A percentile compares a stretch with the other conserved stretches of the same genome.
Evolutionary conservation across 2,888 invertebrate genomes (phyloP).

Genomic region (Neoitamus cyanurus): DNA sequence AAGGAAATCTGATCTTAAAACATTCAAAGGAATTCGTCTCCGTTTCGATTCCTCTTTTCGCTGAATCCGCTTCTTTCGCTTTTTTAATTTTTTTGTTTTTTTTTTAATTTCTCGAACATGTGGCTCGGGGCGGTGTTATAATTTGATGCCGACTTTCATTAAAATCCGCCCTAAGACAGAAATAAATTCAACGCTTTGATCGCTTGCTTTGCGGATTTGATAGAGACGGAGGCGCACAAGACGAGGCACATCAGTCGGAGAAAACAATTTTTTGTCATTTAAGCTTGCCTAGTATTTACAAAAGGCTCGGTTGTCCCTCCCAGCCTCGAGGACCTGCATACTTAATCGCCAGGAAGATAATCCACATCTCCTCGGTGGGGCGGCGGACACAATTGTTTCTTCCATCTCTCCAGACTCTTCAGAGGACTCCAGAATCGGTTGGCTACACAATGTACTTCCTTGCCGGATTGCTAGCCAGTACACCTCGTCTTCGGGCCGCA

Average conservation of each 20-base stretch:
- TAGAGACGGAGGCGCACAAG: not conserved
- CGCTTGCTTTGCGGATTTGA: not conserved
- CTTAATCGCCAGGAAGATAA: not conserved
- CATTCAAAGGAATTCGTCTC: slow-evolving; percentile 21
- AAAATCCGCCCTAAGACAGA: slow-evolving; percentile 18
- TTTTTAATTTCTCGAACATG: not conserved
- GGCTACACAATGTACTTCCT: not conserved
- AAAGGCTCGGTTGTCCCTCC: not conserved
- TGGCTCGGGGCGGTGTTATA: slow-evolving; percentile 22
- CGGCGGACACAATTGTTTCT: not conserved
- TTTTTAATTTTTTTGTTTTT: not conserved
- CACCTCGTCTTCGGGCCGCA: not conserved
- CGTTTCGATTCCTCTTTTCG: slow-evolving; percentile 3
- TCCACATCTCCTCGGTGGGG: not conserved
- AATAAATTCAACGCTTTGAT: slow-evolving; percentile 21
- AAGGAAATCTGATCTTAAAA: slow-evolving; percentile 21
- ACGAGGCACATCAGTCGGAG: not conserved
- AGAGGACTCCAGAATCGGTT: not conserved
- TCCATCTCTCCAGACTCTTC: not conserved
- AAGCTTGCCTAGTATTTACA: not conserved
- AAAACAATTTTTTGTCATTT: not conserved
- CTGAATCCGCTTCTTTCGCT: not conserved
- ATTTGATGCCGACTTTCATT: slow-evolving; percentile 39
- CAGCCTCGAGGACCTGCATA: not conserved
- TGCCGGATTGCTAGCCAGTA: not conserved